These are phyloP conservation scores for Cyclina sinensis DNA, from an alignment of 1,140 invertebrate genomes.

Conservation along the genomic window DNA sequence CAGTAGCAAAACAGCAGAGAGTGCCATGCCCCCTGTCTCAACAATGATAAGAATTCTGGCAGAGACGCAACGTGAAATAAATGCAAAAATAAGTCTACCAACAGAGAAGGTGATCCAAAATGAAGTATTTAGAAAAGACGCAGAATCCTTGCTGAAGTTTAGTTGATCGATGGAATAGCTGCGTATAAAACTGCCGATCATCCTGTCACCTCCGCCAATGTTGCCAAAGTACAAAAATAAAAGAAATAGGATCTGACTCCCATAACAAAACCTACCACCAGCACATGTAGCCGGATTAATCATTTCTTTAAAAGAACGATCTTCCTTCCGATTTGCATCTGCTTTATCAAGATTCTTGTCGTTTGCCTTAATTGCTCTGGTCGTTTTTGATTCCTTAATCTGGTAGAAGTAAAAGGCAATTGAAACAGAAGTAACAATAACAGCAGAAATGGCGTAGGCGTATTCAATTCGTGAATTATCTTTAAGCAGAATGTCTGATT, in stretches of 20 bases:
- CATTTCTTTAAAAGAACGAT: constrained; percentile 51
- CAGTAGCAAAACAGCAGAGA: constrained; percentile 61
- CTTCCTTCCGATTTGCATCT: neutral
- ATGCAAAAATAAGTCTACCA: constrained; percentile 68
- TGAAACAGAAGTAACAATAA: constrained; percentile 52
- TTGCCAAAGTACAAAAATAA: constrained; percentile 73
- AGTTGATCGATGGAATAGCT: constrained; percentile 71
- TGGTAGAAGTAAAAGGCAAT: constrained; percentile 71
- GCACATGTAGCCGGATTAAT: constrained; percentile 73
- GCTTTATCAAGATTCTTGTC: neutral
- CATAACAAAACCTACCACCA: constrained; percentile 66
- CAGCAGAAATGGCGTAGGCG: constrained; percentile 69
- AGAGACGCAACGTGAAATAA: constrained; percentile 69
- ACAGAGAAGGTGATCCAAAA: constrained; percentile 77
- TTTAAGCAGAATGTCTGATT: neutral
- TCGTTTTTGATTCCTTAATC: neutral
- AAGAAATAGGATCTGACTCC: constrained; percentile 67
- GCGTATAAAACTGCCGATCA: constrained; percentile 74
- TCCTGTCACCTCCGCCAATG: constrained; percentile 73
- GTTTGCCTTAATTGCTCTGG: neutral
- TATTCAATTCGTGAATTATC: constrained; percentile 72
- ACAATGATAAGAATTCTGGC: constrained; percentile 70
- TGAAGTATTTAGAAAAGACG: constrained; percentile 69
- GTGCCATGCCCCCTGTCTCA: constrained; percentile 59
- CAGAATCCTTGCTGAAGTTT: constrained; percentile 65